Conservation (phyloP, 2,888 invertebrate genomes). For the Acrobasis repandana region DNA sequence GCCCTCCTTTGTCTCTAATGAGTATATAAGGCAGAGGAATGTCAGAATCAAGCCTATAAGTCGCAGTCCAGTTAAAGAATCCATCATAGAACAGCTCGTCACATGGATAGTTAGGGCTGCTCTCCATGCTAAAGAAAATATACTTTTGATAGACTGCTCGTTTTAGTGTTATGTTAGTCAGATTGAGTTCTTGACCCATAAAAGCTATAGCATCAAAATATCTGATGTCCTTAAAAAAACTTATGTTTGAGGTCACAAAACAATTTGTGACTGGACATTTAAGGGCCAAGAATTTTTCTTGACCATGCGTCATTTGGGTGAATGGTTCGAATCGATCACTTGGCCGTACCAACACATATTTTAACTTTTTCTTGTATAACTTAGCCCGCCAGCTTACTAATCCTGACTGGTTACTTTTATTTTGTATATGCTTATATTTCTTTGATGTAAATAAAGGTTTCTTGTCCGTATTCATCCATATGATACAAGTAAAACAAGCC, state of each 20-base stretch:
- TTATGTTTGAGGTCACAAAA: background rate
- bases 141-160: background rate
- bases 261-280: background rate
- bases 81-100: constrained; percentile 37
- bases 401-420: background rate
- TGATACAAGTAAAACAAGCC: background rate
- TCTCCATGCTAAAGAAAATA: background rate
- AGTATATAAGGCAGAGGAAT: constrained; percentile 51
- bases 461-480: background rate
- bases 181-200: background rate
- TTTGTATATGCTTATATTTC: no score
- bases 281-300: background rate
- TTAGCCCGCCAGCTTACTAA: background rate
- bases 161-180: background rate
- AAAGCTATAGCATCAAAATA: background rate
- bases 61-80: constrained; percentile 67
- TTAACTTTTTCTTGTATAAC: background rate
- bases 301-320: background rate
- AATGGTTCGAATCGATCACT: background rate
- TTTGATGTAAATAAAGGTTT: no score
- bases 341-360: background rate
- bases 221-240: background rate
- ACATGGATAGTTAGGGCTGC: background rate
- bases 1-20: constrained; percentile 40
- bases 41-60: constrained; percentile 58